phyloP scores from a whole-genome alignment of 2,888 invertebrate genomes.

The Cerastis rubricosa region DNA sequence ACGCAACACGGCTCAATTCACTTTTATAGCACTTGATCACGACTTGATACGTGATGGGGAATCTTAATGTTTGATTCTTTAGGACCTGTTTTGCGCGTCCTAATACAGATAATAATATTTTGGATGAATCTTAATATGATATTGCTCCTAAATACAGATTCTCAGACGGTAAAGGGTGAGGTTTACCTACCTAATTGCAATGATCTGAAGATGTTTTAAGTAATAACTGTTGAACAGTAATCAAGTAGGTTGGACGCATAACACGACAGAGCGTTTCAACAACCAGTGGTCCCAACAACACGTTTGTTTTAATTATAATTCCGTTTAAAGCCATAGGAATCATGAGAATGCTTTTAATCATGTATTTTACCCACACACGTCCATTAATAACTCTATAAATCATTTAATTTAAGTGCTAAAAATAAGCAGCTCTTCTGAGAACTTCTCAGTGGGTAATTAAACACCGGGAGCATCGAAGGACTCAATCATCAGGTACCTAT shows the following conservation, averaged over 20 bases:
- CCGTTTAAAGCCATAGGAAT: conserved; percentile 19
- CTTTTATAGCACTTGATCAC: conserved; percentile 65
- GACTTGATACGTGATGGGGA: conserved; percentile 58
- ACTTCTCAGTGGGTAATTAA: conserved; percentile 60
- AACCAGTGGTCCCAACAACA: neutral
- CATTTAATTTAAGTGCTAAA: conserved; percentile 62
- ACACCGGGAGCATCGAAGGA: conserved; percentile 62
- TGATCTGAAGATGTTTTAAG: neutral
- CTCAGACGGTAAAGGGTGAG: neutral
- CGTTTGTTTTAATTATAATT: conserved; percentile 16
- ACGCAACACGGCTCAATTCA: conserved; percentile 66
- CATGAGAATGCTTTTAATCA: conserved; percentile 28
- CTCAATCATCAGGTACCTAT: conserved; percentile 70
- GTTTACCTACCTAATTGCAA: conserved; percentile 11
- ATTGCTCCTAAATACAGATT: conserved; percentile 5
- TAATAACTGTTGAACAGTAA: neutral
- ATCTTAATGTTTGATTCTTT: conserved; percentile 52
- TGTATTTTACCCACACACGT: conserved; percentile 41
- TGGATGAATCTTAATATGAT: conserved; percentile 14
- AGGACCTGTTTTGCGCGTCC: conserved; percentile 28
- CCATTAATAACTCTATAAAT: conserved; percentile 55
- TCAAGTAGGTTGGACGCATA: neutral
- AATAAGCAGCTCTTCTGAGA: conserved; percentile 59
- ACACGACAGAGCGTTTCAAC: neutral
- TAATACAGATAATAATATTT: conserved; percentile 31